Conservation (phyloP, 2,888 invertebrate species). For the Dioctria rufipes region DNA sequence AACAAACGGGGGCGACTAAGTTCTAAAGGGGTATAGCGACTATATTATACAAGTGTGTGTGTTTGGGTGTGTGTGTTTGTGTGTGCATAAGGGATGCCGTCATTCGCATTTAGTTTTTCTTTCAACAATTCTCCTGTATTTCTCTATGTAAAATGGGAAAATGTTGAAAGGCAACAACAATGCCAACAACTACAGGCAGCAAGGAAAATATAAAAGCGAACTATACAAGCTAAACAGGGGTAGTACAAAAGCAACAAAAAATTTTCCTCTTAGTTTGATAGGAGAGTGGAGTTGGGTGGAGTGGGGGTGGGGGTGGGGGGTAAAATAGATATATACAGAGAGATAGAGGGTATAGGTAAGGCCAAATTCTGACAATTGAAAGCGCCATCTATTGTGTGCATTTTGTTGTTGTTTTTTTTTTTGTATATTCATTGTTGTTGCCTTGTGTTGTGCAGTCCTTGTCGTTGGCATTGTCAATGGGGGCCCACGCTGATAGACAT, state of each 20-base stretch:
- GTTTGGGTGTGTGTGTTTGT: neutral
- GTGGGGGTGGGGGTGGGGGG: neutral
- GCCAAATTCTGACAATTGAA: constrained; percentile 53
- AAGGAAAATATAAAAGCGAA: constrained; percentile 5
- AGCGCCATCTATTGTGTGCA: constrained; percentile 54
- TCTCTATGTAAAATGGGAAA: constrained; percentile 44
- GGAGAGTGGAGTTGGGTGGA: neutral
- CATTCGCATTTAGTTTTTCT: constrained; percentile 43
- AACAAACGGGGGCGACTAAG: constrained; percentile 20
- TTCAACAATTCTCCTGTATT: constrained; percentile 4
- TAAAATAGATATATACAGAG: neutral
- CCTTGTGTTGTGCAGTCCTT: constrained; percentile 39
- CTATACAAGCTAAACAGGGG: neutral
- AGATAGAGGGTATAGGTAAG: constrained; percentile 12
- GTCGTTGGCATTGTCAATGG: constrained; percentile 47
- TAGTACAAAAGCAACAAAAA: constrained; percentile 2
- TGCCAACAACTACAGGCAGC: constrained; percentile 33
- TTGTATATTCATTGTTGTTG: constrained; percentile 38
- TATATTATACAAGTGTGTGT: constrained; percentile 17
- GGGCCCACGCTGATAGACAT: constrained; percentile 39
- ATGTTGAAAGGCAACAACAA: constrained; percentile 38
- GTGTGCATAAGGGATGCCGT: neutral
- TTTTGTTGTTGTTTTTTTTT: constrained; percentile 15
- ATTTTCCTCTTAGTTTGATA: constrained; percentile 22
- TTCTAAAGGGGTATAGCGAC: neutral